Percentiles rank a stretch among this genome's conserved stretches.
phyloP scores from a whole-genome alignment of 2,113 vertebrate genomes.

The Podarcis raffonei region DNA sequence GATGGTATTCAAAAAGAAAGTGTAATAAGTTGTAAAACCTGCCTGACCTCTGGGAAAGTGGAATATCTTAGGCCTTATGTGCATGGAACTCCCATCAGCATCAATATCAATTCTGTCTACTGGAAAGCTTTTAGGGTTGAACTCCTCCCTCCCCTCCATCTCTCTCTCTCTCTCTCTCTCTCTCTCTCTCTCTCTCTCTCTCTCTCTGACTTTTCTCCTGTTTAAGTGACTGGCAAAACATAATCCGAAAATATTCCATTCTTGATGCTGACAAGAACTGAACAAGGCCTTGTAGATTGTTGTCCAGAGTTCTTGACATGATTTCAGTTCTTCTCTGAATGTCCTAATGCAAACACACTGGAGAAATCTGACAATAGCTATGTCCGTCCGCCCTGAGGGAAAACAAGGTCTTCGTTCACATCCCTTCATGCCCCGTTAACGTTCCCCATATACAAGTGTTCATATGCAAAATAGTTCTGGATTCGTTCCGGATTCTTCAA shows the following conservation, averaged over 20 bases:
- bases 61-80: background rate
- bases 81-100: slow-evolving; percentile 1
- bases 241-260: background rate
- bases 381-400: background rate
- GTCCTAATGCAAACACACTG: no score
- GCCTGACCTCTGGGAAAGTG: slow-evolving; percentile 3
- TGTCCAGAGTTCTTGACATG: background rate
- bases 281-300: background rate
- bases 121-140: background rate
- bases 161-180: background rate
- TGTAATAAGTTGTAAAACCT: slow-evolving; percentile 19
- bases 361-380: background rate
- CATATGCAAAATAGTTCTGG: background rate
- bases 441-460: no score
- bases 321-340: background rate
- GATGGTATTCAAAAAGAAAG: slow-evolving; percentile 4
- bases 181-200: no score
- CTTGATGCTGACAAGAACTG: background rate
- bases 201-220: background rate
- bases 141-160: background rate
- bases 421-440: no score
- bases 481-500: no score
- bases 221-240: background rate
- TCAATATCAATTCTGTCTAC: background rate
- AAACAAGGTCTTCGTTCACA: background rate